Evolutionary conservation across 2,113 vertebrate species (phyloP).

Genomic region (Saguinus imperator): DNA sequence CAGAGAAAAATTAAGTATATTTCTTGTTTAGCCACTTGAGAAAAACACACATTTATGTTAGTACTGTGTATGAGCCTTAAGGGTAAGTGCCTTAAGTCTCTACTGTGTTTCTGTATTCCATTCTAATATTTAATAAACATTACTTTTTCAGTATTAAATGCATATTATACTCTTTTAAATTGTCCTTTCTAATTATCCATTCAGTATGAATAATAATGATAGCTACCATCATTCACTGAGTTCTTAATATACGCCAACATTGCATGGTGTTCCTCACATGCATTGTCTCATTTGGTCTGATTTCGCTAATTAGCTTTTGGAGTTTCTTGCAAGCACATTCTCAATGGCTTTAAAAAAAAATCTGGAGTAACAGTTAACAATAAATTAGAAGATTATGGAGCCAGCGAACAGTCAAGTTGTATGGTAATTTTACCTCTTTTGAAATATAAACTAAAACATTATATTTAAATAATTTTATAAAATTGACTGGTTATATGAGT

Average conservation of each 20-base stretch:
- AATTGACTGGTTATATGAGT: not conserved
- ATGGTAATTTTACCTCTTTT: not conserved
- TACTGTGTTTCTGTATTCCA: not conserved
- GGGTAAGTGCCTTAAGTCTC: not conserved
- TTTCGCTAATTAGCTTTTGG: constrained; percentile 2
- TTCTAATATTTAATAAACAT: not conserved
- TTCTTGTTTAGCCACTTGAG: constrained; percentile 12
- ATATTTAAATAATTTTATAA: not conserved
- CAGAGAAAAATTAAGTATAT: constrained; percentile 19
- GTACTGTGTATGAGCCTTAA: not conserved
- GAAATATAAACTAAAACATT: not conserved
- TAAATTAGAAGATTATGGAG: not conserved
- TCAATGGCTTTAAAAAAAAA: not conserved
- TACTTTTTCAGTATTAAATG: constrained; percentile 5
- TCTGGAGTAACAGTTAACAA: not conserved
- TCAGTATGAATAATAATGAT: not conserved
- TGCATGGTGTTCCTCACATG: not conserved
- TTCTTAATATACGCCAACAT: not conserved
- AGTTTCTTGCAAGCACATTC: constrained; percentile 13
- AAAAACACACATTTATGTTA: not conserved
- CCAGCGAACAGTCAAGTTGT: not conserved
- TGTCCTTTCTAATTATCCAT: not conserved
- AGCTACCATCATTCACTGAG: not conserved
- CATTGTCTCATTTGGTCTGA: not conserved
- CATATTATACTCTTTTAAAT: not conserved